These are phyloP conservation scores for Enteromius paludinosus DNA, from an alignment of 2,797 vertebrate species.

Conservation along the genomic window DNA sequence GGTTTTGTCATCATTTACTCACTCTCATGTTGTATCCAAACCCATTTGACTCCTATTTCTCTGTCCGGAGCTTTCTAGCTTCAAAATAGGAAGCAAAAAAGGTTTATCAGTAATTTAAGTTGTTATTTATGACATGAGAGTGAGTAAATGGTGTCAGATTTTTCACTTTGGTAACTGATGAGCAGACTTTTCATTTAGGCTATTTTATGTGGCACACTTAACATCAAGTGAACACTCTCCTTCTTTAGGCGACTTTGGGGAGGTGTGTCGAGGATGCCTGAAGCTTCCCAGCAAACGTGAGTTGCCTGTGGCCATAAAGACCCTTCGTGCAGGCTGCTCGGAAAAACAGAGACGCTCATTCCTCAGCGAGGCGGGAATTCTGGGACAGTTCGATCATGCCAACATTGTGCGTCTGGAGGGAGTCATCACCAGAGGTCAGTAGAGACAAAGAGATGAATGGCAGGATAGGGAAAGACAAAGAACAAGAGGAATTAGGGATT, in stretches of 20 bases:
- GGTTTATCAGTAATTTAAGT: not conserved
- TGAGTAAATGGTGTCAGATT: not conserved
- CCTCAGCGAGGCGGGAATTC: conserved; percentile 87
- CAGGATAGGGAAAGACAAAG: conserved; percentile 42
- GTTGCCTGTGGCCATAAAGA: conserved; percentile 90
- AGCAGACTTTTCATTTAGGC: not conserved
- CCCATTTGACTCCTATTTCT: not conserved
- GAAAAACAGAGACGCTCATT: conserved; percentile 87
- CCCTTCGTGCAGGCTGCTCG: conserved; percentile 84
- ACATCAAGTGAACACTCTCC: conserved; percentile 5
- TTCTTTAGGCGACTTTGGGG: conserved; percentile 88
- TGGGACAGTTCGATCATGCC: conserved; percentile 94
- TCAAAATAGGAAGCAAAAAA: not conserved
- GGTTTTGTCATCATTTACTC: not conserved
- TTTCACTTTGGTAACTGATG: not conserved
- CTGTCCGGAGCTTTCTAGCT: not conserved
- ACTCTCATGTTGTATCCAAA: not conserved
- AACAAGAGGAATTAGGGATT: conserved; percentile 38
- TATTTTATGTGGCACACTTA: not conserved
- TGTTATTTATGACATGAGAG: not conserved
- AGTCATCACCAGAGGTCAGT: conserved; percentile 87
- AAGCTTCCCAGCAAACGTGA: conserved; percentile 91
- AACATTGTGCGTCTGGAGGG: conserved; percentile 92
- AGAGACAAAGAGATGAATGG: not conserved
- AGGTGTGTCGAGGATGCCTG: conserved; percentile 88